Evolutionary conservation across 2,113 vertebrate genomes (phyloP).

Genomic region (Alexandromys fortis): DNA sequence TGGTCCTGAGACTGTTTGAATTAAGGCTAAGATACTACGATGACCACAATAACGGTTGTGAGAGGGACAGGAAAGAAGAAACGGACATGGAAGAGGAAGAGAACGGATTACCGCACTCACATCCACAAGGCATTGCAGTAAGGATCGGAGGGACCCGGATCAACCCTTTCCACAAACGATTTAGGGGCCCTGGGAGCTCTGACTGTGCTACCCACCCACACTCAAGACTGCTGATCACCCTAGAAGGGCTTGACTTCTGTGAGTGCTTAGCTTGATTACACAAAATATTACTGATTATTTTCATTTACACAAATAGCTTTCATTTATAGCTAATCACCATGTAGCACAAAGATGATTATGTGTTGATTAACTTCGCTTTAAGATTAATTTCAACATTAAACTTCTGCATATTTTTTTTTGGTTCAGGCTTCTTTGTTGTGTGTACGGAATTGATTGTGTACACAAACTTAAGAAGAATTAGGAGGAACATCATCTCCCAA

Average conservation of each 20-base stretch:
- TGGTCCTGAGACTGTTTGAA: background rate
- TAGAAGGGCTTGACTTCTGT: background rate
- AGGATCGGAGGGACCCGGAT: background rate
- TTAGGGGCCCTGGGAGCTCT: background rate
- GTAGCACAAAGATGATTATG: slow-evolving; percentile 68
- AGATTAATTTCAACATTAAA: slow-evolving; percentile 72
- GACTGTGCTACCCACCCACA: background rate
- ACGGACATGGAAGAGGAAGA: background rate
- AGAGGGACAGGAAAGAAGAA: background rate
- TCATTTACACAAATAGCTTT: slow-evolving; percentile 69
- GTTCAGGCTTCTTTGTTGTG: slow-evolving; percentile 58
- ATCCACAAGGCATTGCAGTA: too few relatives aligned
- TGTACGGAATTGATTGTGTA: slow-evolving; percentile 57
- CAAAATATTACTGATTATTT: slow-evolving; percentile 72
- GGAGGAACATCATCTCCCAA: slow-evolving; percentile 29
- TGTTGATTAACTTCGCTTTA: slow-evolving; percentile 76
- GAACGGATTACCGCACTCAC: too few relatives aligned
- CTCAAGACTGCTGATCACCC: background rate
- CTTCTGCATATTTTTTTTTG: slow-evolving; percentile 33
- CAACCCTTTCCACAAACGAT: background rate
- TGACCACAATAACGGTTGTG: background rate
- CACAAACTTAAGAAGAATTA: slow-evolving; percentile 66
- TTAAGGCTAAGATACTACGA: background rate
- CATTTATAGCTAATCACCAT: slow-evolving; percentile 72
- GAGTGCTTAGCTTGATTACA: slow-evolving; percentile 60